Evolutionary conservation across 1,140 invertebrate species (phyloP).

Genomic region (Lordiphosa mommai): DNA sequence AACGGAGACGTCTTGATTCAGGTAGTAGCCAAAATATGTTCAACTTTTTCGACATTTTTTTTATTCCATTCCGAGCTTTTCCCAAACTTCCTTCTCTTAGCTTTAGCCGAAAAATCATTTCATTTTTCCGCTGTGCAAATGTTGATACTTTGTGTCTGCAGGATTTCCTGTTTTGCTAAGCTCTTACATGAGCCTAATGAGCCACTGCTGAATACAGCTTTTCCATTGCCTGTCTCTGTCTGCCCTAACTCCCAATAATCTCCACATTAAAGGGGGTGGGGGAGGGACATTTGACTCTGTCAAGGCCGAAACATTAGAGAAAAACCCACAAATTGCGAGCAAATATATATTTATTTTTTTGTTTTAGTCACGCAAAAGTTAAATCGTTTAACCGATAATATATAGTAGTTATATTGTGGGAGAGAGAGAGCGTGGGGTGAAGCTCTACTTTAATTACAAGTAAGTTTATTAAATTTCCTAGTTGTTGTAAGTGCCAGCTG

Average conservation of each 20-base stretch:
- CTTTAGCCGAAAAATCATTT: too few relatives aligned
- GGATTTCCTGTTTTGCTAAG: conserved; percentile 10
- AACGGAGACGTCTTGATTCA: too few relatives aligned
- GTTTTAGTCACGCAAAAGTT: conserved; percentile 26
- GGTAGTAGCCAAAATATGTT: too few relatives aligned
- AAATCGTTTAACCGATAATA: conserved; percentile 11
- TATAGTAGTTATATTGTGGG: background rate
- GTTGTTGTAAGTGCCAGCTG: background rate
- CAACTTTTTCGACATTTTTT: too few relatives aligned
- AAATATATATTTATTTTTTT: conserved; percentile 16
- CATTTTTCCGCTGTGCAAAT: too few relatives aligned
- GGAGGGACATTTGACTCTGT: conserved; percentile 12
- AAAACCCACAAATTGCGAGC: conserved; percentile 14
- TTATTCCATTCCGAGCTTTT: too few relatives aligned
- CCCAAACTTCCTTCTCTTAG: too few relatives aligned
- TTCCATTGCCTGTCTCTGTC: background rate
- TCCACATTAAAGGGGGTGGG: conserved; percentile 2
- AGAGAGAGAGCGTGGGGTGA: too few relatives aligned
- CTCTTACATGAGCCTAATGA: conserved; percentile 11
- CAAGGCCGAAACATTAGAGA: conserved; percentile 16
- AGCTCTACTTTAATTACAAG: conserved; percentile 1
- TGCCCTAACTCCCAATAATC: background rate
- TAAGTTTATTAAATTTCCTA: conserved; percentile 8
- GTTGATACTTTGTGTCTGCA: background rate
- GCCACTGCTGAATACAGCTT: conserved; percentile 3